These are phyloP conservation scores for Cynopterus brachyotis DNA, from an alignment of 2,113 vertebrate species.

Conservation along the genomic window DNA sequence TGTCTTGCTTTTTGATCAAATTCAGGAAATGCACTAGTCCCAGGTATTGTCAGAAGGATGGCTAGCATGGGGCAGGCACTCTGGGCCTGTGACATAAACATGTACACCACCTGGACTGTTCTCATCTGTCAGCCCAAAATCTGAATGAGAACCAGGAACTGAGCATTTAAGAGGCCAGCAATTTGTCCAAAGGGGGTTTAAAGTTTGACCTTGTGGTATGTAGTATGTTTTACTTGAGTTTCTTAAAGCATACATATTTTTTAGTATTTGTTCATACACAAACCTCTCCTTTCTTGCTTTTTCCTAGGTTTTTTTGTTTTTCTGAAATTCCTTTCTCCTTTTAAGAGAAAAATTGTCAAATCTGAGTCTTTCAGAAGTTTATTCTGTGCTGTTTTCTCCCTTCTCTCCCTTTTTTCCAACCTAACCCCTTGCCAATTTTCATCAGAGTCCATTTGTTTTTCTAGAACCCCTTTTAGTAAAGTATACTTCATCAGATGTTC, in stretches of 20 bases:
- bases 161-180: background rate
- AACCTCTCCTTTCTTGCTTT: background rate
- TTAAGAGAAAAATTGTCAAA: background rate
- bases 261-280: background rate
- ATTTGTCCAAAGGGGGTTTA: background rate
- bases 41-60: background rate
- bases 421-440: background rate
- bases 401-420: background rate
- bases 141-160: background rate
- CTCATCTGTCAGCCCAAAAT: background rate
- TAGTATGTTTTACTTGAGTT: background rate
- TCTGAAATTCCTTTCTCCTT: background rate
- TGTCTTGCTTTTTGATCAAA: background rate
- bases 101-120: background rate
- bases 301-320: background rate
- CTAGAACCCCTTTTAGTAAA: background rate
- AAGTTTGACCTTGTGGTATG: background rate
- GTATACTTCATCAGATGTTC: background rate
- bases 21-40: background rate
- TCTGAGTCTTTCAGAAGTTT: constrained; percentile 3
- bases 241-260: background rate
- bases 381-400: background rate
- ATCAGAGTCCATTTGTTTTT: background rate
- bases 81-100: background rate
- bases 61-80: background rate